phyloP scores from a whole-genome alignment of 1,140 invertebrate species.

The Portunus trituberculatus region DNA sequence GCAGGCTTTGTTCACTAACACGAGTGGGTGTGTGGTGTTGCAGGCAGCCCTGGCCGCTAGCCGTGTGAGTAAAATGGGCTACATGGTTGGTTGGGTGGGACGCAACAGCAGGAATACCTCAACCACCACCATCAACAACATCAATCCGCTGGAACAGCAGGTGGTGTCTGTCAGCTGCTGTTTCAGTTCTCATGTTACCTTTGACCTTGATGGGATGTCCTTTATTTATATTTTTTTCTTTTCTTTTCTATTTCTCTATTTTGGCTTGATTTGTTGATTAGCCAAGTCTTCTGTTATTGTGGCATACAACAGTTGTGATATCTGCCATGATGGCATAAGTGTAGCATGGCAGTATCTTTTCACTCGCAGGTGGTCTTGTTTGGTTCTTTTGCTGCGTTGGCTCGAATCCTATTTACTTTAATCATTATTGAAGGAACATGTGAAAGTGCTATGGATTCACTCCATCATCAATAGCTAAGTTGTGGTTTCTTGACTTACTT shows the following conservation, averaged over 20 bases:
- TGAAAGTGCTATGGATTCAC: too few relatives aligned
- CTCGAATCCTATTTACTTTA: background rate
- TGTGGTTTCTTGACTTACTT: too few relatives aligned
- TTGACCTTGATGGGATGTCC: constrained; percentile 26
- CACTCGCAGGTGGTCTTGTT: background rate
- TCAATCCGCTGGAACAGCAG: constrained; percentile 64
- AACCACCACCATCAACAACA: constrained; percentile 66
- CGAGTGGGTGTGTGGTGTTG: constrained; percentile 74
- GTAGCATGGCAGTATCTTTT: background rate
- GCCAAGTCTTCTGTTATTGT: background rate
- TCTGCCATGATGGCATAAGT: background rate
- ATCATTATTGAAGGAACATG: too few relatives aligned
- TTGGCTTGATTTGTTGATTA: background rate
- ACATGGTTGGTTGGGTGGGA: constrained; percentile 76
- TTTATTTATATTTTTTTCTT: background rate
- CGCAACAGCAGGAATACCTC: constrained; percentile 71
- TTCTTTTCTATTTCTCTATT: background rate
- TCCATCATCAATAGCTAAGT: too few relatives aligned
- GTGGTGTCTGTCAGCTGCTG: constrained; percentile 57
- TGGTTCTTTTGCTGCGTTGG: background rate
- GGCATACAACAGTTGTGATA: background rate
- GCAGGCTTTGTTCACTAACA: constrained; percentile 63
- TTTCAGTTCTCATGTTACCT: constrained; percentile 46
- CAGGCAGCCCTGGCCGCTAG: constrained; percentile 75
- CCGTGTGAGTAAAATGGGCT: constrained; percentile 76